These are phyloP conservation scores for Euplagia quadripunctaria DNA, from an alignment of 2,888 invertebrate species.

Conservation along the genomic window DNA sequence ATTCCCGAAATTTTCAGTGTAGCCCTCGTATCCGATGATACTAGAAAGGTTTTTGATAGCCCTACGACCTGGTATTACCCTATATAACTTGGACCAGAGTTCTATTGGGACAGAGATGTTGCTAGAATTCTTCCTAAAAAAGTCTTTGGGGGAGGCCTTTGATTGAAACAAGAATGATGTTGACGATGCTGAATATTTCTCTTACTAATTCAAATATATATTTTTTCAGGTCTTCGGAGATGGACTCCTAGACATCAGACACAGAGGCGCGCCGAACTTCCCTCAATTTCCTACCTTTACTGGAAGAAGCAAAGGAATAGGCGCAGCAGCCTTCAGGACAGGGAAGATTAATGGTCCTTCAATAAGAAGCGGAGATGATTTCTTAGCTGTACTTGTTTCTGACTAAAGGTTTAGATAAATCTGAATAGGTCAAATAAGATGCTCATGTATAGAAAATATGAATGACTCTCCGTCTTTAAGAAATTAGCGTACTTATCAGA, in stretches of 20 bases:
- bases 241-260: conserved; percentile 73
- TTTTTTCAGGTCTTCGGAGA: conserved; percentile 74
- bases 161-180: neutral
- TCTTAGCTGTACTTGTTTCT: conserved; percentile 75
- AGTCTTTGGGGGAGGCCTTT: neutral
- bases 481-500: neutral
- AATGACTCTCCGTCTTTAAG: neutral
- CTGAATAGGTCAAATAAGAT: neutral
- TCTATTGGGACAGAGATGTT: neutral
- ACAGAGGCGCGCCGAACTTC: conserved; percentile 77
- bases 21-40: too few species aligned
- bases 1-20: too few species aligned
- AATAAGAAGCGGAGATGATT: conserved; percentile 64
- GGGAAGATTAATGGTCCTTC: conserved; percentile 51
- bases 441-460: neutral
- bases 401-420: conserved; percentile 54
- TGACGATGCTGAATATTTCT: too few species aligned
- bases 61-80: neutral
- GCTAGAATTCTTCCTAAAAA: neutral
- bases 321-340: conserved; percentile 72
- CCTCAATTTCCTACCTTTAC: conserved; percentile 71
- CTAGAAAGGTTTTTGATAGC: neutral
- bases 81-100: too few species aligned
- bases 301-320: conserved; percentile 69
- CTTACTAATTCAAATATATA: neutral